Base-by-base conservation (phyloP, 2,113 vertebrate genomes). In the Rhipidura dahli region DNA sequence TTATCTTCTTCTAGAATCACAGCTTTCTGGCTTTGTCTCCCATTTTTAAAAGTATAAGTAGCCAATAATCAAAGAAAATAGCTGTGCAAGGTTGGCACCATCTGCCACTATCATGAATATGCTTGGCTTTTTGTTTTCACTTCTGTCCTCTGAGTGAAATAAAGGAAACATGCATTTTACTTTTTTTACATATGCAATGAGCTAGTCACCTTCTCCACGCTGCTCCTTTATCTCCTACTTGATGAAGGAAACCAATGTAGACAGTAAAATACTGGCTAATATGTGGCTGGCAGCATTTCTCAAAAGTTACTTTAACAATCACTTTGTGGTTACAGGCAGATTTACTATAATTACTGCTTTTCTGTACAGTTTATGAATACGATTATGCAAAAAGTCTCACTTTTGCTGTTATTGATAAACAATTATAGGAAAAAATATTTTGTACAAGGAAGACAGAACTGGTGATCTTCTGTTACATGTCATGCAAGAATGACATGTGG, bases 121-220 rank as follows among this genome's bases (percentile, higher is more conserved):
- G 87, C 94, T 88, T 96, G 87, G 87, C 91, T 96, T 96, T 97
- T 96, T 96, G 84, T 96, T 97, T 95, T 95, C 93, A 95, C 89
- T 96, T 94, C 94, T 95, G 94, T 96, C 93, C 95, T 95, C 63
- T 6, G 27, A 96, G 86, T 88, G 87, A 95, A 95, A 96, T 94
- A 96, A 96, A 91, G 78, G 54, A 96, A 96, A 92, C 70, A 80
- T 11, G 15, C 50, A 59, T 93, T 96, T 94, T 89, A 80, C 57
- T 91, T 93, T 95, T 88, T 92, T 85, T 80, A 94, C 70, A 95
- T 79, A 79, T 65, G 70, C 82, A 87, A 85, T 87, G 84, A 96
- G 84, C 82, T 85, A 91, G 59, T 87, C 87, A 90, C 82, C 93
- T 80, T 89, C 84, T 70, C 76, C 78, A 85, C 82, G 71, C 87